phyloP scores from a whole-genome alignment of 2,888 invertebrate species.

The Sphaerophoria rueppellii region DNA sequence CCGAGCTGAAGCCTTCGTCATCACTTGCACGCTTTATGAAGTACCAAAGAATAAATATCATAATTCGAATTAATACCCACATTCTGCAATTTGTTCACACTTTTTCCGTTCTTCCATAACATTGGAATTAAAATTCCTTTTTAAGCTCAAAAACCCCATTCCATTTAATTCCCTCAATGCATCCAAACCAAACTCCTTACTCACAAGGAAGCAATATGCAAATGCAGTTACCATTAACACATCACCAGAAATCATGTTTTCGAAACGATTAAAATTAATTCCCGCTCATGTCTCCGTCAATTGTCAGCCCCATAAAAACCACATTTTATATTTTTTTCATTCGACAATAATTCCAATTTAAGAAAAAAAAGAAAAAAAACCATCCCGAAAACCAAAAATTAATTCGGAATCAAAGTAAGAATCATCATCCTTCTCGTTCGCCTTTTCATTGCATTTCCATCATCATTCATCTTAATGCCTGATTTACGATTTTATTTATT shows the following conservation, averaged over 20 bases:
- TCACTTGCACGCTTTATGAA: no score
- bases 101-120: not conserved
- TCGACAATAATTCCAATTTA: constrained; percentile 20
- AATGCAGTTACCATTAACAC: constrained; percentile 22
- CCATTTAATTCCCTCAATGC: not conserved
- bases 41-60: no score
- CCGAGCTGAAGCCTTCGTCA: no score
- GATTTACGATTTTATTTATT: constrained; percentile 64
- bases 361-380: not conserved
- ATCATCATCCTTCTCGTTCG: constrained; percentile 49
- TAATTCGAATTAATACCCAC: no score
- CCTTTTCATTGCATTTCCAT: constrained; percentile 21
- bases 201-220: constrained; percentile 46
- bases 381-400: not conserved
- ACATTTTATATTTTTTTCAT: not conserved
- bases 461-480: constrained; percentile 67
- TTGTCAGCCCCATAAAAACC: constrained; percentile 60
- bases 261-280: constrained; percentile 63
- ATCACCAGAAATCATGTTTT: constrained; percentile 30
- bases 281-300: constrained; percentile 42
- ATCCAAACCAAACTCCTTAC: not conserved
- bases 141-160: constrained; percentile 14
- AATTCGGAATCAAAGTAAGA: constrained; percentile 24
- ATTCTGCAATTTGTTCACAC: not conserved
- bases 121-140: not conserved